A percentile compares a stretch with the other conserved stretches of the same genome.
phyloP scores from a whole-genome alignment of 2,888 invertebrate species.

The Eustalomyia histrio region DNA sequence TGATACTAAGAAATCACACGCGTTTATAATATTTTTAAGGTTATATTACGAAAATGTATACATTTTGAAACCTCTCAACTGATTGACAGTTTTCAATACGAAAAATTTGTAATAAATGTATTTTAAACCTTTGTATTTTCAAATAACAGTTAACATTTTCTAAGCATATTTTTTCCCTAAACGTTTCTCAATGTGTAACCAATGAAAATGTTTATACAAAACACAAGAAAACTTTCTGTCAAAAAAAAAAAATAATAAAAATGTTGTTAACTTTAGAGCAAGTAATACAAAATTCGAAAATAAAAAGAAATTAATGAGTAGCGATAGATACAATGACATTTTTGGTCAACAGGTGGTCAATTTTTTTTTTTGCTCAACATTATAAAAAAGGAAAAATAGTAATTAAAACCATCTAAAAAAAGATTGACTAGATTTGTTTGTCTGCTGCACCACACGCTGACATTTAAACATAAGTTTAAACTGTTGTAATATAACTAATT shows the following conservation, averaged over 20 bases:
- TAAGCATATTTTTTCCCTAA: too few relatives aligned
- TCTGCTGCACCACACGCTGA: conserved; percentile 5
- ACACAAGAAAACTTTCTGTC: conserved; percentile 40
- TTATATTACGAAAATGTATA: too few relatives aligned
- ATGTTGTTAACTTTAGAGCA: conserved; percentile 44
- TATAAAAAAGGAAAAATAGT: conserved; percentile 19
- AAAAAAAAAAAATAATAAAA: conserved; percentile 32
- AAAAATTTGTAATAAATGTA: too few relatives aligned
- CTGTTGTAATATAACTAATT: conserved; percentile 40
- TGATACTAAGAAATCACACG: too few relatives aligned
- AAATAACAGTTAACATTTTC: too few relatives aligned
- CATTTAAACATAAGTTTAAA: conserved; percentile 35
- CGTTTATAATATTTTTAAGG: too few relatives aligned
- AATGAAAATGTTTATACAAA: background rate
- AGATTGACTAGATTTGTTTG: background rate
- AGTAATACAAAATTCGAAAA: conserved; percentile 15
- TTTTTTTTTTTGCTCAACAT: background rate
- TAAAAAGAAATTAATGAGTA: conserved; percentile 31
- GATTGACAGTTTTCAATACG: too few relatives aligned
- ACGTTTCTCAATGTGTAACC: background rate
- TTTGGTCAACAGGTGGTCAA: conserved; percentile 55
- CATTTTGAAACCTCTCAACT: too few relatives aligned
- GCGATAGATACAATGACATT: conserved; percentile 45
- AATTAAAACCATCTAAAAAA: conserved; percentile 40
- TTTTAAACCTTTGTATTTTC: too few relatives aligned